Evolutionary conservation across 1,140 invertebrate species (phyloP).

Genomic region (Sinella curviseta): DNA sequence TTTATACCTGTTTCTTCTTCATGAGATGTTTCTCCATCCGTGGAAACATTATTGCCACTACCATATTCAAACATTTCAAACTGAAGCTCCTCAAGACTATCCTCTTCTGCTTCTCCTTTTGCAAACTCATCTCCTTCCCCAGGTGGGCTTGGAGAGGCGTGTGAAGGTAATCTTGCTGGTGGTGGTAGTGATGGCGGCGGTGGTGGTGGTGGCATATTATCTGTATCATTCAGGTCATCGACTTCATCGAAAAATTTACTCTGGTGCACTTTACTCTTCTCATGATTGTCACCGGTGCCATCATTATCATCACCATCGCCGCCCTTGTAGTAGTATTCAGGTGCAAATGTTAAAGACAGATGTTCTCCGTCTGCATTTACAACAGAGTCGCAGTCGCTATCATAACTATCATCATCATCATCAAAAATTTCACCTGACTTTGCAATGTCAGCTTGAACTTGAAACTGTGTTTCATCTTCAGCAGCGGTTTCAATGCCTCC

Average conservation of each 20-base stretch:
- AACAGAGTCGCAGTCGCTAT: neutral
- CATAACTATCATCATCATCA: neutral
- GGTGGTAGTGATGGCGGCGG: no score
- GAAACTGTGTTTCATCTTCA: neutral
- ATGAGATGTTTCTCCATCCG: neutral
- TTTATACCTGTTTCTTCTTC: neutral
- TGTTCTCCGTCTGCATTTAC: neutral
- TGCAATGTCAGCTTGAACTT: neutral
- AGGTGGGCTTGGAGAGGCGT: neutral
- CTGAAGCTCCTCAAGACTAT: no score
- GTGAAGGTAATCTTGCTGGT: no score
- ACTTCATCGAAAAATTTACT: neutral
- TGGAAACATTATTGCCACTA: slow-evolving; percentile 1
- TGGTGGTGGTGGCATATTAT: no score
- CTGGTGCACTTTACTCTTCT: neutral
- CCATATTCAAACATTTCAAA: no score
- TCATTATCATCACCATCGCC: neutral
- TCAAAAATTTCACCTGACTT: neutral
- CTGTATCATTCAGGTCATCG: neutral
- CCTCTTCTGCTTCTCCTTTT: neutral
- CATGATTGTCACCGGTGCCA: neutral
- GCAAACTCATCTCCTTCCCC: neutral
- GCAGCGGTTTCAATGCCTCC: neutral
- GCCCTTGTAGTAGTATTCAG: neutral
- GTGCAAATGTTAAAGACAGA: neutral